Evolutionary conservation across 2,888 invertebrate species (phyloP), one percentile per base, ranked within the genome.

Genomic region (Eristalinus aeneus): DNA sequence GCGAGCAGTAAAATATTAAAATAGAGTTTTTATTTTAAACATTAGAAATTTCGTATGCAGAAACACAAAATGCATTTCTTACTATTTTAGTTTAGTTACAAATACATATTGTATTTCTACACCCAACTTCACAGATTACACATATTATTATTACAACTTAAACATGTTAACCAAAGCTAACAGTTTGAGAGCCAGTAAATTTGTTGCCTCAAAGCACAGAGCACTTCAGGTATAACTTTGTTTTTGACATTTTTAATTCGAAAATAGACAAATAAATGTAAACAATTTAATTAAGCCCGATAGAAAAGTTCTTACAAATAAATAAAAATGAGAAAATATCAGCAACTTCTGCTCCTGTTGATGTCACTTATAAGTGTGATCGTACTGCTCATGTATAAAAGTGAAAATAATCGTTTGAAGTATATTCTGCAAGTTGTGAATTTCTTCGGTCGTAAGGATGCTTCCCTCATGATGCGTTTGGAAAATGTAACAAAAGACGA

Each of bases 371-470:
- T 96, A 39, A 97, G 97, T 91, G 93, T 97, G 39, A 93, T 95
- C 16, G 94, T 96, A 12, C 94, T 97, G 87, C 93, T 97, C 23
- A 95, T 97, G 90, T 97, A 97, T 91, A 95, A 97, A 85, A 97
- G 96, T 89, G 97, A 97, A 91, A 97, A 97, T 90, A 96, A 96
- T 91, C 95, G 96, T 60, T 93, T 97, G 0, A 94, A 97, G 88
- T 97, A 97, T 92, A 97, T 97, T 0, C 92, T 97, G 12, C 96
- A 97, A 93, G 97, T 97, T 9, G 94, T 97, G 5, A 97, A 97
- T 91, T 97, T 97, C 90, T 97, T 97, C 90, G 97, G 97, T 0
- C 91, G 92, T 2, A 92, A 90, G 54, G 93, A 92, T 89, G 91
- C 90, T 2, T 91, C 91, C 0, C 89, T 90, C 23, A 79, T 92